These are phyloP conservation scores for Neomonachus schauinslandi DNA, from an alignment of 2,113 vertebrate species.

Conservation along the genomic window DNA sequence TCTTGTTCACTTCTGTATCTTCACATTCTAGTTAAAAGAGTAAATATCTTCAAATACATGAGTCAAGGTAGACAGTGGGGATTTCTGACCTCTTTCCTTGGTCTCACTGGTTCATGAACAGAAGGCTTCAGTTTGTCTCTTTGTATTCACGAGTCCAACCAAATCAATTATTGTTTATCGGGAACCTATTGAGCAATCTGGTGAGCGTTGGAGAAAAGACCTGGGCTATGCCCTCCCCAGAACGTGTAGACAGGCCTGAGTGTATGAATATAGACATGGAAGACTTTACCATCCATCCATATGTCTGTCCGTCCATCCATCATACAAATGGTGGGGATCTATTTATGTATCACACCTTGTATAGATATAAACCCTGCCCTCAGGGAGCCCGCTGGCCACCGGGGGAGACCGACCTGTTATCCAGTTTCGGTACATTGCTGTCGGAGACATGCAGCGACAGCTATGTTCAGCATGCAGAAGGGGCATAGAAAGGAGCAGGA, in stretches of 20 bases:
- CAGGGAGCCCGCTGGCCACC: background rate
- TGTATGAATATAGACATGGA: background rate
- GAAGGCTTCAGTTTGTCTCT: constrained; percentile 20
- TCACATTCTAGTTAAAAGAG: background rate
- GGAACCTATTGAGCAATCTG: background rate
- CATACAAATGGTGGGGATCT: background rate
- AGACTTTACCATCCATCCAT: background rate
- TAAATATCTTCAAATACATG: background rate
- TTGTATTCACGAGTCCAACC: background rate
- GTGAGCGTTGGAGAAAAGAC: background rate
- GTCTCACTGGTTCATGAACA: background rate
- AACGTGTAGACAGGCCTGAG: background rate
- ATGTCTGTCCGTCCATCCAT: background rate
- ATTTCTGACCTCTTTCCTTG: constrained; percentile 9
- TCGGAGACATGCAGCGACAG: background rate
- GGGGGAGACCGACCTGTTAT: background rate
- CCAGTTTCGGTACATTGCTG: background rate
- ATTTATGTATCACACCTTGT: background rate
- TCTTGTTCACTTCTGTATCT: background rate
- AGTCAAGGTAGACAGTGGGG: background rate
- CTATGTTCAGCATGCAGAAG: background rate
- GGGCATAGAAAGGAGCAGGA: background rate
- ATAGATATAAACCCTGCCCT: background rate
- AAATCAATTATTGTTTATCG: background rate
- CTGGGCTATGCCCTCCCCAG: background rate